Evolutionary conservation across 1,140 invertebrate genomes (phyloP).

Genomic region (Hyposmocoma kahamanoa): DNA sequence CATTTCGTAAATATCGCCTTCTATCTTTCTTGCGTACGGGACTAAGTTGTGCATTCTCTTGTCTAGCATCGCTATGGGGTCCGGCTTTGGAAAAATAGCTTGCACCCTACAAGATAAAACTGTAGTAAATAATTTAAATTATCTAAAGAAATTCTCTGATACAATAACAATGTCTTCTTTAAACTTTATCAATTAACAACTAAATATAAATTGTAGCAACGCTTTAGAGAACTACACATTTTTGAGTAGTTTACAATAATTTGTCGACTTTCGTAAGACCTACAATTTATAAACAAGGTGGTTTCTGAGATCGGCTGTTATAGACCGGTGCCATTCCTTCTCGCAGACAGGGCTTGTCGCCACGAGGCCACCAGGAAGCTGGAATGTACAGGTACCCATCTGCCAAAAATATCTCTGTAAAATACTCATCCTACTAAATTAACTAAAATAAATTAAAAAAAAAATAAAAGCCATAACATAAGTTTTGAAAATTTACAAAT

Average conservation of each 20-base stretch:
- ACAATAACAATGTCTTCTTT: background rate
- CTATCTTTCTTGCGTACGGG: slow-evolving; percentile 98
- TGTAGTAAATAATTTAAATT: slow-evolving; percentile 5
- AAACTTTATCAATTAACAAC: too few species aligned
- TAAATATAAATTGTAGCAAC: background rate
- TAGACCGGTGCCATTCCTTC: slow-evolving; percentile 98
- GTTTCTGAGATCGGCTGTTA: slow-evolving; percentile 97
- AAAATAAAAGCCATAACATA: too few species aligned
- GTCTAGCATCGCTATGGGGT: slow-evolving; percentile 94
- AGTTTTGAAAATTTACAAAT: too few species aligned
- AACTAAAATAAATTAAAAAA: too few species aligned
- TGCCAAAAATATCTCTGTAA: slow-evolving; percentile 20
- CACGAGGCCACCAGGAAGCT: slow-evolving; percentile 80
- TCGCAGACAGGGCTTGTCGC: slow-evolving; percentile 85
- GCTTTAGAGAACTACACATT: background rate
- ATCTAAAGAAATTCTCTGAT: background rate
- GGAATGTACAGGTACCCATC: slow-evolving; percentile 68
- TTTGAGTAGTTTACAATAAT: background rate
- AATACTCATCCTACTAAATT: too few species aligned
- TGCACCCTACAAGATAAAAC: slow-evolving; percentile 83
- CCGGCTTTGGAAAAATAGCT: slow-evolving; percentile 98
- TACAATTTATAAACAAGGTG: slow-evolving; percentile 98
- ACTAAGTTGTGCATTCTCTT: slow-evolving; percentile 98
- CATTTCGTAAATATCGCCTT: slow-evolving; percentile 99
- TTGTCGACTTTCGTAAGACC: slow-evolving; percentile 48